Evolutionary conservation across 2,888 invertebrate genomes (phyloP).

Genomic region (Drosophila parthenogenetica): DNA sequence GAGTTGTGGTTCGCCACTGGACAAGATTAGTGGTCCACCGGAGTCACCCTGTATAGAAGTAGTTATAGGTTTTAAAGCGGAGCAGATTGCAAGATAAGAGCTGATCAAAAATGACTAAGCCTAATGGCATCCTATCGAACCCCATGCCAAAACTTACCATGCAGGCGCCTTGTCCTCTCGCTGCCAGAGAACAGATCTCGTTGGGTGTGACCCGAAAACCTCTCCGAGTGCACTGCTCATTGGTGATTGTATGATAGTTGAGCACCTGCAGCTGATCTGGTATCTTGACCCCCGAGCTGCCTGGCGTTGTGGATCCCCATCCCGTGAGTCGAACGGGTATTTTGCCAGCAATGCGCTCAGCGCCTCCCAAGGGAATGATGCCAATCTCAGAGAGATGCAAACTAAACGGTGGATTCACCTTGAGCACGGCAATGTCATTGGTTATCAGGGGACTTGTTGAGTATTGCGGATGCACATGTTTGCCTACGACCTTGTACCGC

Average conservation of each 20-base stretch:
- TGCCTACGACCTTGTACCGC: constrained; percentile 69
- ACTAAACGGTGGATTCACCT: constrained; percentile 75
- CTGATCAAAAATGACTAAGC: too few species aligned
- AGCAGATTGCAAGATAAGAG: not conserved
- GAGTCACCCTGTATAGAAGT: constrained; percentile 83
- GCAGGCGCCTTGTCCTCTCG: constrained; percentile 81
- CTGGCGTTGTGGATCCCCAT: constrained; percentile 81
- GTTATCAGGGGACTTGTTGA: constrained; percentile 58
- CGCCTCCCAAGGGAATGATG: constrained; percentile 64
- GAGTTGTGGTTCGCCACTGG: constrained; percentile 62
- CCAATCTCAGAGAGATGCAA: constrained; percentile 63
- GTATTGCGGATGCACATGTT: constrained; percentile 79
- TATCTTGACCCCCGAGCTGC: constrained; percentile 60
- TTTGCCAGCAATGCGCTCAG: constrained; percentile 67
- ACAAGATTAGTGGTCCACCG: constrained; percentile 83
- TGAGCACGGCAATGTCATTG: constrained; percentile 83
- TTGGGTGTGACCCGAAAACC: constrained; percentile 81
- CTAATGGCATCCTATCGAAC: too few species aligned
- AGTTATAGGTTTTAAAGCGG: not conserved
- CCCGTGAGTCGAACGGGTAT: constrained; percentile 81
- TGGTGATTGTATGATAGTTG: constrained; percentile 82
- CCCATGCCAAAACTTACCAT: constrained; percentile 71
- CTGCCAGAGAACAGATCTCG: constrained; percentile 82
- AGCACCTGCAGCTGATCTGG: constrained; percentile 82
- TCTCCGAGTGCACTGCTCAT: constrained; percentile 77